Conservation (phyloP, 2,797 vertebrate genomes). For the Botia almorhae region DNA sequence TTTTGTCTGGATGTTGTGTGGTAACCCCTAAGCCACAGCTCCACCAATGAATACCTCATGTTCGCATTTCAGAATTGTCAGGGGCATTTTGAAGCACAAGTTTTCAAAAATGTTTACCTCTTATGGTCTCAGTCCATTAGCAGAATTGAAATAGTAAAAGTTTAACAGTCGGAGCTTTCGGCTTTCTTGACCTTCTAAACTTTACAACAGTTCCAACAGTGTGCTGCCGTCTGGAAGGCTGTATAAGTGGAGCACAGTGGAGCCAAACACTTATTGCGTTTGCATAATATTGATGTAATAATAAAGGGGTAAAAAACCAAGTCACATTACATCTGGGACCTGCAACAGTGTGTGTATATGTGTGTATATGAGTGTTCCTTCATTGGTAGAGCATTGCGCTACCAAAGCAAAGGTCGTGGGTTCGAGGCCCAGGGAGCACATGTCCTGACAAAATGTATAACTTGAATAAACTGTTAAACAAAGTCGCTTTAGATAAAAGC, state of each 20-base stretch:
- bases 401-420: too few relatives aligned
- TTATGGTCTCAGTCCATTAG: background rate
- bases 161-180: conserved; percentile 3
- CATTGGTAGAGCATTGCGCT: too few relatives aligned
- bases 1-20: background rate
- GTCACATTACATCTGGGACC: background rate
- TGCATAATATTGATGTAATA: conserved; percentile 11
- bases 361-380: background rate
- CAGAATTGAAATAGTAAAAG: background rate
- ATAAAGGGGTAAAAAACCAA: conserved; percentile 16
- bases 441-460: too few relatives aligned
- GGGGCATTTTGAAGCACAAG: background rate
- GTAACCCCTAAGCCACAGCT: background rate
- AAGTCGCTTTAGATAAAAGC: too few relatives aligned
- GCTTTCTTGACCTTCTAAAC: conserved; percentile 8
- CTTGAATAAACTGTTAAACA: too few relatives aligned
- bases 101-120: background rate
- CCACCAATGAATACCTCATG: background rate
- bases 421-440: too few relatives aligned
- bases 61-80: background rate
- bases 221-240: background rate
- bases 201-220: background rate
- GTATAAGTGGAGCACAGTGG: background rate
- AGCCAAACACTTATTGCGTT: background rate
- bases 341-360: conserved; percentile 4